These are phyloP conservation scores for Phyllostomus discolor DNA, from an alignment of 2,113 vertebrate genomes.

Conservation along the genomic window DNA sequence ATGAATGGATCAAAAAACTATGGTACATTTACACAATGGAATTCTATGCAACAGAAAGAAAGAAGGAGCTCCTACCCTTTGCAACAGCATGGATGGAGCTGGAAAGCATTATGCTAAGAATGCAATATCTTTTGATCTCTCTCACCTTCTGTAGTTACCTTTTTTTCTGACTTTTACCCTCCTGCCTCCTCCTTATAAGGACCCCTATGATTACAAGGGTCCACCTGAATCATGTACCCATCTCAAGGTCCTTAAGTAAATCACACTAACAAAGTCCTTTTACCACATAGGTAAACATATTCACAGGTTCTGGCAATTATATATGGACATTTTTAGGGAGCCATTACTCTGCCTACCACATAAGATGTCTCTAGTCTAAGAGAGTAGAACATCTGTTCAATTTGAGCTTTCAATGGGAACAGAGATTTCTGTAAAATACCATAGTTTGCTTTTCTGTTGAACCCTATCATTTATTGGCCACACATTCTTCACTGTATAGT, in stretches of 20 bases:
- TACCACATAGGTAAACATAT: background rate
- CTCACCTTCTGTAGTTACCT: background rate
- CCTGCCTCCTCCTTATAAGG: background rate
- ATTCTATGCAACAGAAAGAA: no score
- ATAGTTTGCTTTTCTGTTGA: background rate
- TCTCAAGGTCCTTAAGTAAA: background rate
- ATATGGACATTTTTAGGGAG: background rate
- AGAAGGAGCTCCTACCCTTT: no score
- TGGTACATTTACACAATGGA: no score
- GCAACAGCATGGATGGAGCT: no score
- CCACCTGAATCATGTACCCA: background rate
- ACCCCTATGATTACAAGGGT: background rate
- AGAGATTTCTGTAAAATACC: background rate
- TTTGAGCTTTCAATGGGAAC: background rate
- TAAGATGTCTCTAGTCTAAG: background rate
- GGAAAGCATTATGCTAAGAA: no score
- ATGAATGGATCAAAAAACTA: no score
- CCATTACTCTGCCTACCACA: background rate
- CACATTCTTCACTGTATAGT: background rate
- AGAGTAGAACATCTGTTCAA: background rate
- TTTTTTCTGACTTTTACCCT: background rate
- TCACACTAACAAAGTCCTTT: background rate
- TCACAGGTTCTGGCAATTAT: background rate
- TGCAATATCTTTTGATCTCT: background rate
- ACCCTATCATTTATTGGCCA: background rate